Conservation (phyloP, 2,888 invertebrate genomes). For the Xestia c-nigrum region DNA sequence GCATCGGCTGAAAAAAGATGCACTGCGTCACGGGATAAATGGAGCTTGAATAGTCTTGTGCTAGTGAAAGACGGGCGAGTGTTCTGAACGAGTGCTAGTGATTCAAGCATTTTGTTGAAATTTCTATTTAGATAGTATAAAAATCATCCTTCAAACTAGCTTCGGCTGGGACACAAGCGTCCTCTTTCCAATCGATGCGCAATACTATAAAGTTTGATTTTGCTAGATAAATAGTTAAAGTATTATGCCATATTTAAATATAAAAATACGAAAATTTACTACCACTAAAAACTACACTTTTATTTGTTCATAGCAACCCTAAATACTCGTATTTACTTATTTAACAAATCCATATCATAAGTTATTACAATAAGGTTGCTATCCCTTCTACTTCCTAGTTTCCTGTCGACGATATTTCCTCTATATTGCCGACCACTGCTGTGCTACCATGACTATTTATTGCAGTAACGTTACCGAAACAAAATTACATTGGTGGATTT, state of each 20-base stretch:
- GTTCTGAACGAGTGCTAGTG: not conserved
- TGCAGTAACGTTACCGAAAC: slow-evolving; percentile 40
- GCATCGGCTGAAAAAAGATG: slow-evolving; percentile 51
- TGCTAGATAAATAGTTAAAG: too few relatives aligned
- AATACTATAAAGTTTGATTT: too few relatives aligned
- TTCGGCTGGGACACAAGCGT: not conserved
- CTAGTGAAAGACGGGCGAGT: slow-evolving; percentile 29
- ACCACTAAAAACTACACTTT: too few relatives aligned
- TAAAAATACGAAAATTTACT: not conserved
- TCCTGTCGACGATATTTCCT: slow-evolving; percentile 36
- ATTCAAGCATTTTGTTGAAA: too few relatives aligned
- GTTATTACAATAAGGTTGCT: slow-evolving; percentile 16
- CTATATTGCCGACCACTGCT: slow-evolving; percentile 52
- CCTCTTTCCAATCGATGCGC: not conserved
- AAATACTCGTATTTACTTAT: not conserved
- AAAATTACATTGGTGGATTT: slow-evolving; percentile 35
- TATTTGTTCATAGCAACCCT: not conserved
- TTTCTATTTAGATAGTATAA: not conserved
- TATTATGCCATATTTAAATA: not conserved
- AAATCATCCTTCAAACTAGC: not conserved
- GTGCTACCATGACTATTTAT: slow-evolving; percentile 55
- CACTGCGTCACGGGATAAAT: slow-evolving; percentile 42
- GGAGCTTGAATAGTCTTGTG: slow-evolving; percentile 42
- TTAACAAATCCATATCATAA: slow-evolving; percentile 9
- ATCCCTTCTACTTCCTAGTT: slow-evolving; percentile 24